Percentiles rank a stretch among this genome's conserved stretches.
These are phyloP conservation scores for Cnemophilus loriae DNA, from an alignment of 2,113 vertebrate genomes.

Conservation along the genomic window DNA sequence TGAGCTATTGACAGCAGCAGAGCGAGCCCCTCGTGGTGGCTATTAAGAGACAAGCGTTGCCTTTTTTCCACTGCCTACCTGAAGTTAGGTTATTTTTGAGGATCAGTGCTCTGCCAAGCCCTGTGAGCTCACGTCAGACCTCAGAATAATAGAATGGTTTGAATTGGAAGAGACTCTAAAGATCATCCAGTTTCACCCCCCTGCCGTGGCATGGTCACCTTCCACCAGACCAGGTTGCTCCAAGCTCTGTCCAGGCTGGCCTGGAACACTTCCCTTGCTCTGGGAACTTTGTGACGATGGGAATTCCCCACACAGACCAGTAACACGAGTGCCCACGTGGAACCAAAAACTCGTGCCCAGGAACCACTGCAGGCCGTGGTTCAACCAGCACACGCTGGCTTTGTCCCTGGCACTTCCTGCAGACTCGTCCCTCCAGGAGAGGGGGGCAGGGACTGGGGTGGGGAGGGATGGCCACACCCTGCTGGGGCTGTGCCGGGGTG, in stretches of 20 bases:
- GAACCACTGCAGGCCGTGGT: neutral
- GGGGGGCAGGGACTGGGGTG: neutral
- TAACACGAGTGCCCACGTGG: rapidly evolving
- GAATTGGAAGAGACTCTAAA: neutral
- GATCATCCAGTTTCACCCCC: rapidly evolving
- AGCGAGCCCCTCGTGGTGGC: slow-evolving; percentile 19
- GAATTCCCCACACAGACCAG: rapidly evolving
- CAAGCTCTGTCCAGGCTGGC: neutral
- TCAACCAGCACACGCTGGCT: rapidly evolving
- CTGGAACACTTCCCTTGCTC: neutral
- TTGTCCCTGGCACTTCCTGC: neutral
- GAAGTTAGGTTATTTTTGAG: slow-evolving; percentile 30
- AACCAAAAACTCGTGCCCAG: rapidly evolving
- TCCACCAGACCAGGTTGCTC: rapidly evolving
- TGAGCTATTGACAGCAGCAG: slow-evolving; percentile 68
- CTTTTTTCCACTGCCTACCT: neutral
- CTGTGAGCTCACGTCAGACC: neutral
- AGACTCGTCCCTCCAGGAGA: rapidly evolving
- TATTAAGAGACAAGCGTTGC: neutral
- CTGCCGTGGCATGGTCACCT: neutral
- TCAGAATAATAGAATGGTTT: rapidly evolving
- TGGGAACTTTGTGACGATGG: rapidly evolving
- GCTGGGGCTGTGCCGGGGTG: rapidly evolving
- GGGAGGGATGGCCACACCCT: neutral
- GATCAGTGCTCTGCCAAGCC: neutral